phyloP scores from a whole-genome alignment of 1,140 invertebrate genomes.

The Fopius arisanus region DNA sequence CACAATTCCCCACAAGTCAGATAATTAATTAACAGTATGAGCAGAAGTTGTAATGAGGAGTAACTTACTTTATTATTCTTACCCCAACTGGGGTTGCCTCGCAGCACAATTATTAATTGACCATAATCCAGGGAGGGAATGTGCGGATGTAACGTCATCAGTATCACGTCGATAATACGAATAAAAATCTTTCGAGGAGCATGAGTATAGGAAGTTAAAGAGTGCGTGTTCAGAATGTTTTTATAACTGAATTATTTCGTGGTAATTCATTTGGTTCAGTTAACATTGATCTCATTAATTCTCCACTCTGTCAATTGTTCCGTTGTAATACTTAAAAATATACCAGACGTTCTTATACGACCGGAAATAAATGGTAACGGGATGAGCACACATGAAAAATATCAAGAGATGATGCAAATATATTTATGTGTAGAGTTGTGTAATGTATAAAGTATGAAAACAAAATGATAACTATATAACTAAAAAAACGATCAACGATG shows the following conservation, averaged over 20 bases:
- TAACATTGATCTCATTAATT: no score
- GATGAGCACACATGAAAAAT: no score
- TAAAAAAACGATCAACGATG: neutral
- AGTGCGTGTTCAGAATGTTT: neutral
- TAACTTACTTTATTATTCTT: neutral
- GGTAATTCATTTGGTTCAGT: neutral
- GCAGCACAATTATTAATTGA: neutral
- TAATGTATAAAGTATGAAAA: slow-evolving; percentile 23
- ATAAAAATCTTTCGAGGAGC: neutral
- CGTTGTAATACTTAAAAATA: neutral
- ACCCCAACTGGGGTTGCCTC: neutral
- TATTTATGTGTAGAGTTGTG: slow-evolving; percentile 21
- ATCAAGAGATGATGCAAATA: neutral
- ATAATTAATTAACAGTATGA: neutral
- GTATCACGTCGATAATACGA: neutral
- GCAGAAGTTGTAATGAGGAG: neutral
- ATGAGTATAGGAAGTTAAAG: neutral
- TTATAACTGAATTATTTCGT: neutral
- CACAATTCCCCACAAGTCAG: no score
- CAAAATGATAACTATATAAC: slow-evolving; percentile 7
- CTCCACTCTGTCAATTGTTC: neutral
- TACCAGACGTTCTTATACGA: no score
- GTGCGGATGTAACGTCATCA: neutral
- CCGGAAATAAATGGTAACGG: no score
- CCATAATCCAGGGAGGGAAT: neutral